phyloP scores from a whole-genome alignment of 2,888 invertebrate genomes.

The Cosmorhoe ocellata region DNA sequence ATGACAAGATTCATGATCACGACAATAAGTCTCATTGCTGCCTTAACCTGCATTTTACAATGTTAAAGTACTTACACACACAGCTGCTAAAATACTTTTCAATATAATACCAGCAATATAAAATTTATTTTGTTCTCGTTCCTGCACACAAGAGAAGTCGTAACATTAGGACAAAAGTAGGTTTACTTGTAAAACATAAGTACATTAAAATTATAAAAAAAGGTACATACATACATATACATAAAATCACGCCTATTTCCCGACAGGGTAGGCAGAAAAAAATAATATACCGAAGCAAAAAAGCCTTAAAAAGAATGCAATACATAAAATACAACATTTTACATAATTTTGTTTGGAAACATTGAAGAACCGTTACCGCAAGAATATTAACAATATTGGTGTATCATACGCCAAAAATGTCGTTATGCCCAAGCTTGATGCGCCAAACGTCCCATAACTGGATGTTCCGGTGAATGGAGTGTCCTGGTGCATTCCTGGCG shows the following conservation, averaged over 20 bases:
- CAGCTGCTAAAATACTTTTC: background rate
- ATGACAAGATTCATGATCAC: constrained; percentile 35
- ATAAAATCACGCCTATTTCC: too few species aligned
- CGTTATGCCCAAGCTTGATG: constrained; percentile 32
- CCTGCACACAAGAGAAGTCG: too few species aligned
- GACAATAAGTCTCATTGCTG: constrained; percentile 27
- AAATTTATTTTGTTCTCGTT: too few species aligned
- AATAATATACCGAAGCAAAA: too few species aligned
- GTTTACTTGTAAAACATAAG: too few species aligned
- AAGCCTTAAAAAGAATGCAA: background rate
- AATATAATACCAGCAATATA: too few species aligned
- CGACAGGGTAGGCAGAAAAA: too few species aligned
- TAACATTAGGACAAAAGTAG: too few species aligned
- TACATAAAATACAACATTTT: too few species aligned
- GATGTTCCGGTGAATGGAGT: constrained; percentile 54
- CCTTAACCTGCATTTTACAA: constrained; percentile 24
- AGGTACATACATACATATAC: too few species aligned
- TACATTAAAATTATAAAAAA: too few species aligned
- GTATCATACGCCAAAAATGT: constrained; percentile 41
- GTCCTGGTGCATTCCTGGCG: constrained; percentile 57
- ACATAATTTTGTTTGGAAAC: background rate
- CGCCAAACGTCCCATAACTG: constrained; percentile 41
- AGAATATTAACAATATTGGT: constrained; percentile 24
- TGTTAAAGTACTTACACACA: background rate
- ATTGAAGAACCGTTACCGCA: constrained; percentile 3